A percentile compares a stretch with the other conserved stretches of the same genome.
phyloP scores from a whole-genome alignment of 2,113 vertebrate genomes.

The Pipra filicauda region DNA sequence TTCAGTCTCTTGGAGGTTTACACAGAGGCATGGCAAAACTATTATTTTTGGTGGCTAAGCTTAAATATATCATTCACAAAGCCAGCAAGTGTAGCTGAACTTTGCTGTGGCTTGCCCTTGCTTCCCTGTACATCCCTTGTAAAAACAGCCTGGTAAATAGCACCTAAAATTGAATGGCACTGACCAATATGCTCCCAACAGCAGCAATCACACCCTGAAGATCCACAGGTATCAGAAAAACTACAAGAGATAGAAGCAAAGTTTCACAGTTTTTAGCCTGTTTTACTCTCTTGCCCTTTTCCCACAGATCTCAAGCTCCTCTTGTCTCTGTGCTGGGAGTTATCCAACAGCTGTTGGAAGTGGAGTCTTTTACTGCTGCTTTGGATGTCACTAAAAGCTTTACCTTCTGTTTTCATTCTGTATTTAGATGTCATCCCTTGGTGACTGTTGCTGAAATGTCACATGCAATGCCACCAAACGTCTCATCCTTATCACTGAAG shows the following conservation, averaged over 20 bases:
- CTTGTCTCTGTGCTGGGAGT: neutral
- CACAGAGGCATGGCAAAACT: neutral
- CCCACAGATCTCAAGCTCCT: neutral
- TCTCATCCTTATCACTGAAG: neutral
- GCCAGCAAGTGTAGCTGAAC: fast-evolving
- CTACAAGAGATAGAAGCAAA: neutral
- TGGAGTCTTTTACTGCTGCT: neutral
- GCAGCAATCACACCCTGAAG: neutral
- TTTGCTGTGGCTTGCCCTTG: neutral
- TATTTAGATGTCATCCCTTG: neutral
- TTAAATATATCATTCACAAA: neutral
- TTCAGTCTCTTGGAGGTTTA: neutral
- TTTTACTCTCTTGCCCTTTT: neutral
- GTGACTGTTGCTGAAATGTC: neutral
- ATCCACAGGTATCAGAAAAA: neutral
- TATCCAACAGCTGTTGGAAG: neutral
- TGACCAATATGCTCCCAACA: neutral
- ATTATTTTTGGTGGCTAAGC: neutral
- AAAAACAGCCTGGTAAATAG: neutral
- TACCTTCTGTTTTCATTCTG: neutral
- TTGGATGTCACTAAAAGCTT: neutral
- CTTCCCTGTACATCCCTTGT: neutral
- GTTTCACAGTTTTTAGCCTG: neutral
- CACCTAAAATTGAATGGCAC: neutral
- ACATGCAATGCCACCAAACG: neutral